Base-by-base conservation (phyloP, 2,113 vertebrate genomes). In the Caretta caretta region DNA sequence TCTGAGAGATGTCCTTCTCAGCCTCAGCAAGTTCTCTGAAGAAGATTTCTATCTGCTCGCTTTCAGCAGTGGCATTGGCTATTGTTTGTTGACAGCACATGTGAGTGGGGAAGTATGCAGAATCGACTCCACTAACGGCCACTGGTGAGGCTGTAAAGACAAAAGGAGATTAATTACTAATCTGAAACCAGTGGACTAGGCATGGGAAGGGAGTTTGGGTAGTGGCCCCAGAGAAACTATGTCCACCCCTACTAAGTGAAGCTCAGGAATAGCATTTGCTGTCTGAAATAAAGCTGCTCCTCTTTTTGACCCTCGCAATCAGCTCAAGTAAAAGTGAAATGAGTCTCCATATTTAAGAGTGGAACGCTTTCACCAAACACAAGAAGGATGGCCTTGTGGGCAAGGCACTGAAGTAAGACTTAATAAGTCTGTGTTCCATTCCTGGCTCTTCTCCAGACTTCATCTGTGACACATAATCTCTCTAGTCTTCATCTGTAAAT, bases 81-180 rank as follows among this genome's bases (percentile, higher is more conserved):
- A 97, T 88, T 2, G 97, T 98, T 51, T 5, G 94, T 50, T 98
- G 90, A 29, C 98, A 99, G 96, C 93, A 97, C 87, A 89, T 96
- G 57, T 95, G 93, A 83, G 85, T 7, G 4, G 97, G 95, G 84
- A 99, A 99, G 95, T 98, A 99, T 0, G 98, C 97, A 4, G 98
- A 97, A 2, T 84, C 5, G 7, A 49, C 90, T 83, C 98, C 98
- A 22, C 98, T 80, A 49, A 98, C 2, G 20, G 86, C 90, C 49
- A 1, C 4, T 48, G 84, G 78, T 8, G 96, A 96, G 27, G 89
- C 97, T 98, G 95, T 4, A 87, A 95, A 95, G 19, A 88, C 35
- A 59, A 87, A 53, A 51, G 56, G 4, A 86, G 42, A 5, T 92
- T 50, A 93, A 38, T 90, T 48, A 38, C 1, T 83, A 59, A 5